These are phyloP conservation scores for Hippocampus mohnikei DNA, from an alignment of 2,113 vertebrate genomes.

Conservation along the genomic window DNA sequence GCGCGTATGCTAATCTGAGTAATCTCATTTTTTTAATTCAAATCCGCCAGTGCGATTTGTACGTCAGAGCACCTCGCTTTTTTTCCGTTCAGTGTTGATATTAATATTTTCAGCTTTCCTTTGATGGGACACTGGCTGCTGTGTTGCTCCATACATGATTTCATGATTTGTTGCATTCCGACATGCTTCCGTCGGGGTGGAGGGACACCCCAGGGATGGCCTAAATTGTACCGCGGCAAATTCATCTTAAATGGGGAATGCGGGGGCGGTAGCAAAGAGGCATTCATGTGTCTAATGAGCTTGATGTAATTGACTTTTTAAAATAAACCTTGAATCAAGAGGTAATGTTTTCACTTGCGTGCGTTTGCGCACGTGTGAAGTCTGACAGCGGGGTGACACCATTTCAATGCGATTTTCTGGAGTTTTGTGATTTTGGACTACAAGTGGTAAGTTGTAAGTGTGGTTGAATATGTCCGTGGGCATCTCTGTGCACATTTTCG, in stretches of 20 bases:
- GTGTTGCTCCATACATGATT: conserved; percentile 58
- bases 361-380: background rate
- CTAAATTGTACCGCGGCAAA: conserved; percentile 32
- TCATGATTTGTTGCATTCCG: conserved; percentile 19
- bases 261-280: conserved; percentile 15
- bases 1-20: conserved; percentile 69
- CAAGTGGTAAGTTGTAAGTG: conserved; percentile 22
- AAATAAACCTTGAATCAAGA: background rate
- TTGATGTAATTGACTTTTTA: conserved; percentile 22
- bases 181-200: conserved; percentile 29
- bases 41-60: conserved; percentile 67
- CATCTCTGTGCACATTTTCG: background rate
- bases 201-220: conserved; percentile 35
- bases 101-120: conserved; percentile 67
- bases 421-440: conserved; percentile 13
- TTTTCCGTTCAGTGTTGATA: conserved; percentile 66
- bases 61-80: conserved; percentile 71
- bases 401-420: background rate
- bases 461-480: conserved; percentile 38
- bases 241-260: conserved; percentile 26
- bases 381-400: background rate
- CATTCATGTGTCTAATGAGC: conserved; percentile 30
- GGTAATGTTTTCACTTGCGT: background rate
- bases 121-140: conserved; percentile 68
- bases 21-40: conserved; percentile 70